Conservation (phyloP, 1,140 invertebrate genomes). For the Physella acuta region DNA sequence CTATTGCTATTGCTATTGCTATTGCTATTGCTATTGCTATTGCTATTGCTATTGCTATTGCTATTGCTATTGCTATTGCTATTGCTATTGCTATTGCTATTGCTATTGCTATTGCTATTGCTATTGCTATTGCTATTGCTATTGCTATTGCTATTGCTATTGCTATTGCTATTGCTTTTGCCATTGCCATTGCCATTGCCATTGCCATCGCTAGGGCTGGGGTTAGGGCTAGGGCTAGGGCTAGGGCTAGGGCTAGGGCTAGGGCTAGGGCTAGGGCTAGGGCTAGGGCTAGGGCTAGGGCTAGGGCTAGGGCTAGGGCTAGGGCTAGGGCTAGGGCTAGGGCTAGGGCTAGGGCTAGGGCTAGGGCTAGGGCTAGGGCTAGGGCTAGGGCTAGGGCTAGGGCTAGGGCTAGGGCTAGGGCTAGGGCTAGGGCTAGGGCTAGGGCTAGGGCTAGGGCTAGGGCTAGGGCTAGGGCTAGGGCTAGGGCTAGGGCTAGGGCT, state of each 20-base stretch:
- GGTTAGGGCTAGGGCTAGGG: neutral
- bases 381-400: no score
- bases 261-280: neutral
- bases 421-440: no score
- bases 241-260: neutral
- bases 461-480: no score
- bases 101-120: neutral
- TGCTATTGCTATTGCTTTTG: neutral
- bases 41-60: slow-evolving; percentile 4
- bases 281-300: neutral
- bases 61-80: neutral
- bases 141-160: neutral
- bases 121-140: neutral
- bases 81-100: neutral
- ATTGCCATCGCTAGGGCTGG: neutral
- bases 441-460: no score
- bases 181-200: neutral
- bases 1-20: slow-evolving; percentile 5
- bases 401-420: no score
- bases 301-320: neutral
- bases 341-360: neutral
- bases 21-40: slow-evolving; percentile 8
- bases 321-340: neutral
- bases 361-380: neutral
- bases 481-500: no score